These are phyloP conservation scores for Athalia rosae DNA, from an alignment of 2,888 invertebrate species.

Conservation along the genomic window DNA sequence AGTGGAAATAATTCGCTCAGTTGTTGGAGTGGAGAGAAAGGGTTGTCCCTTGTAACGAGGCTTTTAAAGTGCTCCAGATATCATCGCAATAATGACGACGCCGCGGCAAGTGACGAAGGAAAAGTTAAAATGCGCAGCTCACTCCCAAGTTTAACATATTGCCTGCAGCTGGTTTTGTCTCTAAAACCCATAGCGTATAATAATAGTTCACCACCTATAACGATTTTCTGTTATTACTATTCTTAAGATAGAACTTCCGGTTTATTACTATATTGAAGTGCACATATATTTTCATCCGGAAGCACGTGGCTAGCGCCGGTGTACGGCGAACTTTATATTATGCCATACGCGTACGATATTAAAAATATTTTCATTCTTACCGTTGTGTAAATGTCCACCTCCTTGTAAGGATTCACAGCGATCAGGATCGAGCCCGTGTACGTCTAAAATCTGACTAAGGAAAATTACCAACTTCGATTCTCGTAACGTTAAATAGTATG, in stretches of 20 bases:
- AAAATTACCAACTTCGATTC: too few relatives aligned
- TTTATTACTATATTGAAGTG: neutral
- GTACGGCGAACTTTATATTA: neutral
- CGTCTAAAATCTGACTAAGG: constrained; percentile 79
- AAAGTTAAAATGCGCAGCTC: too few relatives aligned
- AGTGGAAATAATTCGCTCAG: too few relatives aligned
- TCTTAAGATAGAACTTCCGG: constrained; percentile 37
- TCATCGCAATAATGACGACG: too few relatives aligned
- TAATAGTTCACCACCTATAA: neutral
- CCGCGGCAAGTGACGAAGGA: too few relatives aligned
- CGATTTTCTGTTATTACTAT: constrained; percentile 26
- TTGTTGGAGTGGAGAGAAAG: too few relatives aligned
- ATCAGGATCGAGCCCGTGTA: constrained; percentile 95
- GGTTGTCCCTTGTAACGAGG: too few relatives aligned
- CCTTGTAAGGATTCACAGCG: constrained; percentile 96
- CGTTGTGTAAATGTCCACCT: constrained; percentile 90
- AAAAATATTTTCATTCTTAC: constrained; percentile 78
- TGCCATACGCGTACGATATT: neutral
- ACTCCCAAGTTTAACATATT: too few relatives aligned
- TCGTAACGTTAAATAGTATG: too few relatives aligned
- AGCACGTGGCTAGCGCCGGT: constrained; percentile 35
- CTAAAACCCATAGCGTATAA: too few relatives aligned
- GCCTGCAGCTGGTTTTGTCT: too few relatives aligned
- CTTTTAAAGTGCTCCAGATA: too few relatives aligned
- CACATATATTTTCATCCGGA: constrained; percentile 1